Base-by-base conservation (phyloP, 2,797 vertebrate genomes). In the Melopsittacus undulatus region DNA sequence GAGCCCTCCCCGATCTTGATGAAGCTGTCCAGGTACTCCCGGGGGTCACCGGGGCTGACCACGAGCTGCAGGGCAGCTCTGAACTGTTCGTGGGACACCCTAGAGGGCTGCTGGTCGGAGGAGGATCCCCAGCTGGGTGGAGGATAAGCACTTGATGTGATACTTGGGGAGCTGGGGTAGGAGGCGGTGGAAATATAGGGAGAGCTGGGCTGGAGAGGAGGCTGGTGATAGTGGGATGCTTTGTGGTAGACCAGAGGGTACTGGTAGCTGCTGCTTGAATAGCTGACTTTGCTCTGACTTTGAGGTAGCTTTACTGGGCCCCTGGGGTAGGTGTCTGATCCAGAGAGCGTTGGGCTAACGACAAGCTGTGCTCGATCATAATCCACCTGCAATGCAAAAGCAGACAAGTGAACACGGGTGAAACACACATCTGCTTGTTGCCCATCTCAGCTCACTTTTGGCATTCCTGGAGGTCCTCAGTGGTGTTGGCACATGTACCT, bases 1-100 rank as follows among this genome's bases (percentile, higher is more conserved):
- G 99, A 99, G 88, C 99, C 99, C 97, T 99, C 99, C 22, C 99
- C 99, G 0, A 99, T 99, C 98, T 99, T 99, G 91, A 99, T 99
- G 96, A 99, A 99, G 98, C 97, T 99, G 98, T 99, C 99, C 98
- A 99, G 94, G 97, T 99, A 99, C 93, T 99, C 99, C 45, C 99
- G 98, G 23, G 99, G 99, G 96, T 99, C 99, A 0, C 99, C 99
- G 1, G 99, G 99, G 95, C 99, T 99, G 83, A 99, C 99, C 86
- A 99, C 99, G 27, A 99, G 98, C 96, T 99, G 99, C 84, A 99
- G 98, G 4, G 99, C 99, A 21, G 99, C 99, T 94, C 99, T 98
- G 97, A 99, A 99, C 96, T 99, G 99, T 98, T 99, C 99, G 0
- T 99, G 99, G 76, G 99, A 99, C 67, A 99, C 99, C 95, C 99